Conservation (phyloP, 2,888 invertebrate species). For the Orthosia gracilis region DNA sequence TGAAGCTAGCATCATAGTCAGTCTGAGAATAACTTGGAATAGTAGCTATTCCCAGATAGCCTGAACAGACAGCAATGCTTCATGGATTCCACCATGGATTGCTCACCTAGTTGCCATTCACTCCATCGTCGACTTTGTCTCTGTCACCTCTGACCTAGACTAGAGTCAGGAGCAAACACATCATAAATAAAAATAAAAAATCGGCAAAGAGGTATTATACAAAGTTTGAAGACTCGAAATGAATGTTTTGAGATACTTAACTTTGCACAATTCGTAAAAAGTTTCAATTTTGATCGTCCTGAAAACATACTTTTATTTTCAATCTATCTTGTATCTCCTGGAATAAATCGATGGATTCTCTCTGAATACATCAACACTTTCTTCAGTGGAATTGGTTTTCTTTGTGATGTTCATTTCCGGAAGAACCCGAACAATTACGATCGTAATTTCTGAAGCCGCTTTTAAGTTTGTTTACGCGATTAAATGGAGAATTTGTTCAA, state of each 20-base stretch:
- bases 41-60: too few species aligned
- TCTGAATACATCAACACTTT: slow-evolving; percentile 34
- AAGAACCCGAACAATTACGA: slow-evolving; percentile 20
- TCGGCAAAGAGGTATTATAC: too few species aligned
- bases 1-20: too few species aligned
- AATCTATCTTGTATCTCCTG: neutral
- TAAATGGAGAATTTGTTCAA: slow-evolving; percentile 25
- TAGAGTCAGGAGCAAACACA: too few species aligned
- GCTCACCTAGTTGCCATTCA: too few species aligned
- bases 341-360: slow-evolving; percentile 8
- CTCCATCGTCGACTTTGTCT: too few species aligned
- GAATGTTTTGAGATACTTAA: neutral
- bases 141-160: too few species aligned
- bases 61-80: neutral
- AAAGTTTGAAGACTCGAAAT: neutral
- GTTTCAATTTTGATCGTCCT: neutral
- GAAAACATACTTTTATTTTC: neutral
- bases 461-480: slow-evolving; percentile 54
- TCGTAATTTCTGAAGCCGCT: slow-evolving; percentile 32
- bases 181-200: too few species aligned
- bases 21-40: too few species aligned
- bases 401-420: slow-evolving; percentile 38
- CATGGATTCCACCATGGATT: too few species aligned
- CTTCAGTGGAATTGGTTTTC: slow-evolving; percentile 27
- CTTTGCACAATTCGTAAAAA: neutral